Conservation (phyloP, 2,888 invertebrate species). For the Acrocyrtus sp. region DNA sequence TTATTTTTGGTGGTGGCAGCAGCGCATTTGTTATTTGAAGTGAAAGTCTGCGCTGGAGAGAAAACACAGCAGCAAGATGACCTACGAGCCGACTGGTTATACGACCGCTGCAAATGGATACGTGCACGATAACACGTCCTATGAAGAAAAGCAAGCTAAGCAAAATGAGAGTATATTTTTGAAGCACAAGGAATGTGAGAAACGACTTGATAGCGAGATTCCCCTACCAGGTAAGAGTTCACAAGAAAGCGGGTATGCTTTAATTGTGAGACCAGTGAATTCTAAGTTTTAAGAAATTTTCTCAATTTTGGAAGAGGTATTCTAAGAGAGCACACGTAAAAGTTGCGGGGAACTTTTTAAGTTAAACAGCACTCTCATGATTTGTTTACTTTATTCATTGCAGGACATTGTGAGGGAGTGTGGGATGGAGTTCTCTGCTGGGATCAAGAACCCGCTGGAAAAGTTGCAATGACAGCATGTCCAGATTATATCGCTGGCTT, state of each 20-base stretch:
- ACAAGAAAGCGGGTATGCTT: not conserved
- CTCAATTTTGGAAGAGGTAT: not conserved
- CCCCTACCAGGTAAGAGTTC: not conserved
- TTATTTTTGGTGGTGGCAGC: not conserved
- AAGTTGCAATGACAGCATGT: slow-evolving; percentile 67
- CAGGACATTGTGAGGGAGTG: slow-evolving; percentile 68
- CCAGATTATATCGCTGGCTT: slow-evolving; percentile 64
- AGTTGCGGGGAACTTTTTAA: not conserved
- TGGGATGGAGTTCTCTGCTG: slow-evolving; percentile 71
- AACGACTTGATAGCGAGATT: not conserved
- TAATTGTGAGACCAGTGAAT: not conserved
- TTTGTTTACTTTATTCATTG: not conserved
- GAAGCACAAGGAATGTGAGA: slow-evolving; percentile 16
- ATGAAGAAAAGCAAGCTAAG: not conserved
- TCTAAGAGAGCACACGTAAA: not conserved
- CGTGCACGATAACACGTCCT: not conserved
- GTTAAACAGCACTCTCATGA: not conserved
- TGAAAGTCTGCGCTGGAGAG: not conserved
- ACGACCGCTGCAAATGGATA: slow-evolving; percentile 4
- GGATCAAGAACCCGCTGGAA: slow-evolving; percentile 68
- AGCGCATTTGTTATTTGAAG: not conserved
- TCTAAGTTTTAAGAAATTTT: not conserved
- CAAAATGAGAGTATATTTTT: slow-evolving; percentile 3
- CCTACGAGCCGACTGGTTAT: slow-evolving; percentile 14
- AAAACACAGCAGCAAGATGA: slow-evolving; percentile 9